Evolutionary conservation across 2,113 vertebrate species (phyloP).

Genomic region (Rallus limicola): DNA sequence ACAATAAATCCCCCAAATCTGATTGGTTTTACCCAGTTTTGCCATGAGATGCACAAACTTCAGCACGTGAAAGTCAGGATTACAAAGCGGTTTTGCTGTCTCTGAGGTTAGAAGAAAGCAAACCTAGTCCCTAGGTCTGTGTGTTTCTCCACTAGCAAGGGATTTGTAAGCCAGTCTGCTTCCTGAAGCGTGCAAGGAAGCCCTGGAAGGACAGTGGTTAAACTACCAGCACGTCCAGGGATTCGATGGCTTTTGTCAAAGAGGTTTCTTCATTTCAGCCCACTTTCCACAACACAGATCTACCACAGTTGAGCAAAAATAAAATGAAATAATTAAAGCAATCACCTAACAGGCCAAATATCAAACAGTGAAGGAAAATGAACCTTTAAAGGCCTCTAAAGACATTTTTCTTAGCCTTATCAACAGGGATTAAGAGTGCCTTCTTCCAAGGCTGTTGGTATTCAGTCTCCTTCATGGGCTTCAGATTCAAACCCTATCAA

Average conservation of each 20-base stretch:
- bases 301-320: background rate
- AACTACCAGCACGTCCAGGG: background rate
- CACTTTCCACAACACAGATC: background rate
- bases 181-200: background rate
- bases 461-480: background rate
- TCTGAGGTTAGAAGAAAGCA: background rate
- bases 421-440: fast-evolving
- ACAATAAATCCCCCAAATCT: background rate
- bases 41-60: background rate
- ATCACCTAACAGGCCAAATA: background rate
- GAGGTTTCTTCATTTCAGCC: background rate
- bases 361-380: background rate
- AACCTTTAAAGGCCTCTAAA: background rate
- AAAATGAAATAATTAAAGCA: background rate
- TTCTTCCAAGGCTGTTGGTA: background rate
- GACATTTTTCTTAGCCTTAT: background rate
- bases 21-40: background rate
- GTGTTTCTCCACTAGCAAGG: background rate
- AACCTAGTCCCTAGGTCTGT: background rate
- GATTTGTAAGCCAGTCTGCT: background rate
- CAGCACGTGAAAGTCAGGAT: background rate
- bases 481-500: background rate
- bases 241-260: background rate
- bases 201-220: background rate
- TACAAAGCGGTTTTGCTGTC: background rate